Evolutionary conservation across 1,140 invertebrate species (phyloP).

Genomic region (Meteorus sp.): DNA sequence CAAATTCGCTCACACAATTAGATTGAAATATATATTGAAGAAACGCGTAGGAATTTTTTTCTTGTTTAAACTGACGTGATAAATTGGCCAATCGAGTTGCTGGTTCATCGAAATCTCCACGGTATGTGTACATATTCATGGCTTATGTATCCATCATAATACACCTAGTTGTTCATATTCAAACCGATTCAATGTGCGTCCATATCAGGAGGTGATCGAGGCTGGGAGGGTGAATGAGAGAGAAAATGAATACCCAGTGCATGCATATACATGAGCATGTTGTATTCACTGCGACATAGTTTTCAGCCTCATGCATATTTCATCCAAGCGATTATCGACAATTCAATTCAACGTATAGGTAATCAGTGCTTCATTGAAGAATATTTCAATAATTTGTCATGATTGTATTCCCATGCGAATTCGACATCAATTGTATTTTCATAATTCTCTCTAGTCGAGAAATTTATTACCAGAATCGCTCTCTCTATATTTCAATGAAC

Average conservation of each 20-base stretch:
- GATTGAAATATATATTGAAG: too few species aligned
- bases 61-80: too few species aligned
- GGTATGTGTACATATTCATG: conserved; percentile 3
- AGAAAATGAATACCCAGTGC: too few species aligned
- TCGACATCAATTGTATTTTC: background rate
- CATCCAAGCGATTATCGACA: background rate
- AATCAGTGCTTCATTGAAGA: conserved; percentile 12
- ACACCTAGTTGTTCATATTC: background rate
- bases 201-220: too few species aligned
- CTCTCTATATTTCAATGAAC: background rate
- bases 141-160: background rate
- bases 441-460: too few species aligned
- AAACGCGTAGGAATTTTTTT: too few species aligned
- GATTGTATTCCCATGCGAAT: background rate
- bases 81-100: conserved; percentile 8
- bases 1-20: too few species aligned
- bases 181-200: too few species aligned
- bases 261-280: background rate
- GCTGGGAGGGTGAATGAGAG: too few species aligned
- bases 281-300: background rate
- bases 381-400: conserved; percentile 14
- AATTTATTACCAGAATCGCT: background rate
- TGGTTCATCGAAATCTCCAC: background rate
- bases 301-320: conserved; percentile 12
- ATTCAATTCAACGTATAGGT: background rate